phyloP scores from a whole-genome alignment of 2,113 vertebrate species.

The Paradoxurus hermaphroditus region DNA sequence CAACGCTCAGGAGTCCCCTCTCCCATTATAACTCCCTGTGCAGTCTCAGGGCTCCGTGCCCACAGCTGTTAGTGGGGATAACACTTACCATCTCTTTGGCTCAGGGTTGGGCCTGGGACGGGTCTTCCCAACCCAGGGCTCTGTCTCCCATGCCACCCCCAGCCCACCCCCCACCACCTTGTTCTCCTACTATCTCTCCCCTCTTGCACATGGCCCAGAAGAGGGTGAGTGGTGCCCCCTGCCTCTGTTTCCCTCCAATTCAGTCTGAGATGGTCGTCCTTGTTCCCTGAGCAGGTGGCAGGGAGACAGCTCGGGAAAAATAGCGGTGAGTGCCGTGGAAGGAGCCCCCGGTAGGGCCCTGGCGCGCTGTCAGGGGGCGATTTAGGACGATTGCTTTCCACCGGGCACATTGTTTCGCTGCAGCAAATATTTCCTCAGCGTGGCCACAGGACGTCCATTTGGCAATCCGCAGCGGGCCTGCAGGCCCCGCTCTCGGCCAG shows the following conservation, averaged over 20 bases:
- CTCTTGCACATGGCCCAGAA: not conserved
- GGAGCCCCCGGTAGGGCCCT: not conserved
- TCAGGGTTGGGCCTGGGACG: not conserved
- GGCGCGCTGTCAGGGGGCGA: constrained; percentile 55
- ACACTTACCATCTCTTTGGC: not conserved
- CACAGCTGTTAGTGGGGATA: not conserved
- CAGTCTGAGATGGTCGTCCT: not conserved
- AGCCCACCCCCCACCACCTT: not conserved
- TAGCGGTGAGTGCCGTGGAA: not conserved
- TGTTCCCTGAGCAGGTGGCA: not conserved
- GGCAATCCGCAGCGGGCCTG: constrained; percentile 53
- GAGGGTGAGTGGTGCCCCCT: not conserved
- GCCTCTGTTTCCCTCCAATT: not conserved
- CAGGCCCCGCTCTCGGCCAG: not conserved
- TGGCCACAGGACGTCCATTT: constrained; percentile 56
- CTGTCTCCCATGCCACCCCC: not conserved
- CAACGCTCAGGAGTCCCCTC: not conserved
- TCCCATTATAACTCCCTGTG: accelerated
- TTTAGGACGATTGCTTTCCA: constrained; percentile 72
- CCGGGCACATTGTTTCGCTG: constrained; percentile 55
- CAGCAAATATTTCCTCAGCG: constrained; percentile 73
- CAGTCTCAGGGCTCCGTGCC: not conserved
- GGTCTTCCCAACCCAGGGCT: not conserved
- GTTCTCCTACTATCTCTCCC: not conserved
- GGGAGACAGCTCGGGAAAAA: not conserved